Percentiles rank a stretch among this genome's conserved stretches.
Conservation (phyloP, 2,797 vertebrate species). For the Sebastiscus albofasciatus region DNA sequence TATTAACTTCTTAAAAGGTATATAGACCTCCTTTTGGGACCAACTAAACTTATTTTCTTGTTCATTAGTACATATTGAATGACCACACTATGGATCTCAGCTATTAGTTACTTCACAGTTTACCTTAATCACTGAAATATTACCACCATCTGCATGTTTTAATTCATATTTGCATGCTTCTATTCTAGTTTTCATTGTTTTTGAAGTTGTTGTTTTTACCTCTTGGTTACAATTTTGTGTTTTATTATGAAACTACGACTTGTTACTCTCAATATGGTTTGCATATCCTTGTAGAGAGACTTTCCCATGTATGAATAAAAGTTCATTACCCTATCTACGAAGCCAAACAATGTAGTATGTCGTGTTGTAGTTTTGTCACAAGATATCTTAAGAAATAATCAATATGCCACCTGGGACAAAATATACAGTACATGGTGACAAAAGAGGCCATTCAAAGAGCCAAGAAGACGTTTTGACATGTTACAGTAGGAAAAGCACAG, state of each 20-base stretch:
- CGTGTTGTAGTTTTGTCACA: conserved; percentile 24
- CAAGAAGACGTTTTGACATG: background rate
- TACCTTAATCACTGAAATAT: background rate
- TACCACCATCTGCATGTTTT: background rate
- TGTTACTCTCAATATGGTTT: background rate
- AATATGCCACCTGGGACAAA: background rate
- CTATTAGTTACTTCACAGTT: background rate
- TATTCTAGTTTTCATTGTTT: background rate
- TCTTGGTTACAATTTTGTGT: background rate
- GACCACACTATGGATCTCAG: background rate
- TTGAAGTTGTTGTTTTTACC: background rate
- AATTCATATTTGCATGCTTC: background rate
- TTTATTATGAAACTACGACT: background rate
- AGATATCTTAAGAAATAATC: conserved; percentile 1
- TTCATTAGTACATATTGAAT: background rate
- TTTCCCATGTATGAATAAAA: background rate
- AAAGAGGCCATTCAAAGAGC: background rate
- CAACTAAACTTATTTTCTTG: background rate
- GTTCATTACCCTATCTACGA: background rate
- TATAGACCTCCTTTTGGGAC: background rate
- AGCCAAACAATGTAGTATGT: background rate
- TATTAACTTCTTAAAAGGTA: background rate
- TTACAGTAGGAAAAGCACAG: background rate
- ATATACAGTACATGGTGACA: background rate
- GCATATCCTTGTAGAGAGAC: background rate